Conservation (phyloP, 92 coral and sea anemone genomes). For the Desmophyllum pertusum region DNA sequence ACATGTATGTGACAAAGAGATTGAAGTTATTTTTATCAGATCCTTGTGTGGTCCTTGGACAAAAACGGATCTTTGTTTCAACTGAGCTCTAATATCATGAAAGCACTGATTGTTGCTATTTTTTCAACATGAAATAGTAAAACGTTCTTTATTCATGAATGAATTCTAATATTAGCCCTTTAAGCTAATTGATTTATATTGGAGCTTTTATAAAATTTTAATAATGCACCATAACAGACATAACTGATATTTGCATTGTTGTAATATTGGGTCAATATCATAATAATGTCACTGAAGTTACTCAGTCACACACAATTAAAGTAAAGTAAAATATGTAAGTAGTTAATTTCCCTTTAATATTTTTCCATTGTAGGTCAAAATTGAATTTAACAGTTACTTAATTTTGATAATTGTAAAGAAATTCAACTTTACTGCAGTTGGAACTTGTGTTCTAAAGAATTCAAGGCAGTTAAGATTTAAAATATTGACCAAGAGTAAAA, state of each 20-base stretch:
- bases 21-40: not conserved
- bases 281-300: not conserved
- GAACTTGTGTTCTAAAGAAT: not conserved
- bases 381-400: not conserved
- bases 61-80: not conserved
- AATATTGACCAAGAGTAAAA: slow-evolving; percentile 24
- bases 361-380: not conserved
- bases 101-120: not conserved
- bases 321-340: not conserved
- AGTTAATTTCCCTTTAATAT: slow-evolving; percentile 1
- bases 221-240: slow-evolving; percentile 7
- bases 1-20: not conserved
- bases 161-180: slow-evolving; percentile 25
- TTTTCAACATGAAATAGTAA: not conserved
- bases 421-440: not conserved
- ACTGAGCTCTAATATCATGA: not conserved
- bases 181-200: slow-evolving; percentile 26
- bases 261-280: slow-evolving; percentile 20
- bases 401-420: not conserved
- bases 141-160: not conserved
- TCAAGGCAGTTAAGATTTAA: slow-evolving; percentile 29
- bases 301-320: slow-evolving; percentile 22
- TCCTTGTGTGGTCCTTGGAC: not conserved
- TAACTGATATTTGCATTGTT: slow-evolving; percentile 4
- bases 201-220: not conserved